These are phyloP conservation scores for Colletes latitarsis DNA, from an alignment of 1,140 invertebrate species.

Conservation along the genomic window DNA sequence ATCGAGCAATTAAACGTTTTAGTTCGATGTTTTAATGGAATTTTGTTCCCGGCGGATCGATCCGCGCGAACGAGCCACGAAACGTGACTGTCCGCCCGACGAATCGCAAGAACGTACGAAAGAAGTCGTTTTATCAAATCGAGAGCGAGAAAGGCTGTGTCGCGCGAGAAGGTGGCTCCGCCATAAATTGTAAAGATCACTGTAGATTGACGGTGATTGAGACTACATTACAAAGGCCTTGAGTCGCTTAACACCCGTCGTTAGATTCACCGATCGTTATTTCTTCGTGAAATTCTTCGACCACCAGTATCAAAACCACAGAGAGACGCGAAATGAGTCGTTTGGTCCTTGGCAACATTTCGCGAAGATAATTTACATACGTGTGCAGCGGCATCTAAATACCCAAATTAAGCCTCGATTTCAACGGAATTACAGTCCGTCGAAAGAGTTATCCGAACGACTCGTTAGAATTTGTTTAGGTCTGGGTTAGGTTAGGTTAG, in stretches of 20 bases:
- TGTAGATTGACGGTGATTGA: conserved; percentile 74
- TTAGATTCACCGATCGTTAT: conserved; percentile 44
- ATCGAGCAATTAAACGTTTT: too few species aligned
- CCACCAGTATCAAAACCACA: too few species aligned
- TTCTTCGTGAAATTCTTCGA: conserved; percentile 26
- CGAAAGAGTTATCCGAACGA: too few species aligned
- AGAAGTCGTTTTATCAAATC: conserved; percentile 19
- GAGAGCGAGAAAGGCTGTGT: conserved; percentile 32
- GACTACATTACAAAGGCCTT: conserved; percentile 74
- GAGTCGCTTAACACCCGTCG: conserved; percentile 57
- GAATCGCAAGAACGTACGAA: background rate
- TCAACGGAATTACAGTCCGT: background rate
- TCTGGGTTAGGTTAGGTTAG: too few species aligned
- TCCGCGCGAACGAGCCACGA: background rate
- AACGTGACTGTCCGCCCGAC: too few species aligned
- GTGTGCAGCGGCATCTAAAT: conserved; percentile 37
- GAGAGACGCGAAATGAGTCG: background rate
- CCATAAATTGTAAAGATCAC: conserved; percentile 62
- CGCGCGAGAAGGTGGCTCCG: conserved; percentile 49
- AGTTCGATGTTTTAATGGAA: too few species aligned
- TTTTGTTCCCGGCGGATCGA: too few species aligned
- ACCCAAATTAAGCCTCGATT: conserved; percentile 6
- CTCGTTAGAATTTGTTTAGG: too few species aligned
- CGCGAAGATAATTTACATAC: conserved; percentile 29
- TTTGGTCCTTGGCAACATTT: conserved; percentile 36